Evolutionary conservation across 2,888 invertebrate genomes (phyloP), one percentile per base, ranked within the genome.

Genomic region (Platycnemis pennipes): DNA sequence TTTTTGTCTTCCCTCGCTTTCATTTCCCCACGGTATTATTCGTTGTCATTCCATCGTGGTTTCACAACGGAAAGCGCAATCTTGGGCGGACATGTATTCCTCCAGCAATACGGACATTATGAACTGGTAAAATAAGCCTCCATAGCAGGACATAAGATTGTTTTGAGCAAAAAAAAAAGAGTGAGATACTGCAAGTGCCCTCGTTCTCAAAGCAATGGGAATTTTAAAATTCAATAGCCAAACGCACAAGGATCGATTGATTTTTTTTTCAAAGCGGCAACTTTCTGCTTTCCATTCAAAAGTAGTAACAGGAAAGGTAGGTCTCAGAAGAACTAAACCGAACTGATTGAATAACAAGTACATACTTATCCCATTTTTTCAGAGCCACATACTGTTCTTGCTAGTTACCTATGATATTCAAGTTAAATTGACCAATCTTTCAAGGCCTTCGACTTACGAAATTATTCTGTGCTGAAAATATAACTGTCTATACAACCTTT

Each of bases 221-320:
- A 77, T 77, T 77, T 77, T 77, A 77, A 77, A 77, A 77, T 77
- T 77, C 77, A 77, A 77, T 77, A 77, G 37, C 37, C 37, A 77
- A 77, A 77, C 77, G 37, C 31, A n/a, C 13, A 37, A 8, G 37
- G 37, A 13, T 37, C 77, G 37, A 37, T 26, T 37, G 37, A 2
- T 8, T 63, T 63, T 77, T 77, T 31, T 77, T 13, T 77, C 77
- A 37, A 13, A 77, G 31, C 77, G 77, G 37, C 37, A 13, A 13
- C 5, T 69, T 69, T 69, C 69, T 69, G 5, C 31, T 69, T 69
- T 37, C 37, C 13, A 77, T 77, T 31, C 77, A 77, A 37, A 1
- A 37, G 77, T 37, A 77, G 77, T 1, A 11, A 77, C 31, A 37
- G 37, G 13, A 4, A 37, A 16, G 37, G 37, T 37, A 16, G 77